Evolutionary conservation across 2,888 invertebrate genomes (phyloP), one percentile per base, ranked within the genome.

Genomic region (Erannis defoliaria): DNA sequence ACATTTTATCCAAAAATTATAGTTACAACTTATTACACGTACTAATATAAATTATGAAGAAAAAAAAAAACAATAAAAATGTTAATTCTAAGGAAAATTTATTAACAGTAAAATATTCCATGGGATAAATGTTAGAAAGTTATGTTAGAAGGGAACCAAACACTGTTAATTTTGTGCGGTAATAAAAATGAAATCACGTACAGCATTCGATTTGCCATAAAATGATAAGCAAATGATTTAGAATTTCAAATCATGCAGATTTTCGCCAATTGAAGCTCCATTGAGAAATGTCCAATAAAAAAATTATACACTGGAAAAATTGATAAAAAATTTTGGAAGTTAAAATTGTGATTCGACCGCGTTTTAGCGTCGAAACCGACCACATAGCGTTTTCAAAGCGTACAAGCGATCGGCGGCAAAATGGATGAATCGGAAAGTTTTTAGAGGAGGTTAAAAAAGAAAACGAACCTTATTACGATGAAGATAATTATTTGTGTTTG

Each of bases 401-500:
- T 78, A 78, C 68, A 89, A 89, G 87, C 88, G 74, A 80, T 77
- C 78, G 77, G 70, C 73, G 62, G 69, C 77, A 76, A 78, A 79
- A 75, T 73, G 70, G 77, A 81, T 82, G 82, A 84, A 80, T 74
- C 74, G 78, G 80, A 84, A 85, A 84, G 78, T 75, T 70, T 79
- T 82, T 79, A 84, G 81, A 86, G 81, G 80, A 84, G 86, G 88
- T 89, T 86, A 90, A 84, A 88, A 86, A 89, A 91, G 86, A 87
- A 89, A 92, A 93, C 92, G 92, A 93, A 96, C 96, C 96, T 96
- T 96, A 94, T 94, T 95, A 90, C 95, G 95, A 94, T 96, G 96
- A 85, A 95, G 96, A 94, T 95, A 96, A 95, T 96, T 96, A 96
- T 95, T 95, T 95, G 95, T 96, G 95, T 95, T 95, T 94, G 96